A percentile compares a stretch with the other conserved stretches of the same genome.
phyloP scores from a whole-genome alignment of 2,797 vertebrate species.

The Spheniscus humboldti region DNA sequence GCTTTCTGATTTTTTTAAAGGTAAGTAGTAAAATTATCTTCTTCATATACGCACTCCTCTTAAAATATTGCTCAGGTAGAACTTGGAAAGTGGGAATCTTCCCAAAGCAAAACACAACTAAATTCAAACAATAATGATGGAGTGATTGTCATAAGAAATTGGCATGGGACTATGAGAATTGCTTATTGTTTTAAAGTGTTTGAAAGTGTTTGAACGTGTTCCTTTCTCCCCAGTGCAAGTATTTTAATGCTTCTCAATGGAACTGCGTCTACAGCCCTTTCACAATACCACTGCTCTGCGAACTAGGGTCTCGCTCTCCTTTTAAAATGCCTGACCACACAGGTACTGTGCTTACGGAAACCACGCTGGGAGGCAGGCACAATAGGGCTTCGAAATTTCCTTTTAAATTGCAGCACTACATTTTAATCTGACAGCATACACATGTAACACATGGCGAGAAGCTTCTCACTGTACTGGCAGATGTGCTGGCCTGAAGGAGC shows the following conservation, averaged over 20 bases:
- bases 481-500: background rate
- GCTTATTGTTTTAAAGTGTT: background rate
- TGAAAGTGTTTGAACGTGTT: background rate
- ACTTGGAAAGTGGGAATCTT: background rate
- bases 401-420: background rate
- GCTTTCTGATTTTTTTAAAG: background rate
- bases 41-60: rapidly evolving
- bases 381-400: background rate
- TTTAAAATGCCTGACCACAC: background rate
- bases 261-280: background rate
- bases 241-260: background rate
- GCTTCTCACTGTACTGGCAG: background rate
- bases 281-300: background rate
- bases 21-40: background rate
- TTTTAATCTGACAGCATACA: background rate
- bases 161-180: background rate
- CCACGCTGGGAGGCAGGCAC: background rate
- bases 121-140: background rate
- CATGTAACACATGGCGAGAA: background rate
- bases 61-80: background rate
- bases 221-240: background rate
- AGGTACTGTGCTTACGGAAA: background rate
- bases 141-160: background rate
- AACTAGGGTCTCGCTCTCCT: background rate
- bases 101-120: background rate